Base-by-base conservation (phyloP, 2,113 vertebrate genomes). In the Brienomyrus brachyistius region DNA sequence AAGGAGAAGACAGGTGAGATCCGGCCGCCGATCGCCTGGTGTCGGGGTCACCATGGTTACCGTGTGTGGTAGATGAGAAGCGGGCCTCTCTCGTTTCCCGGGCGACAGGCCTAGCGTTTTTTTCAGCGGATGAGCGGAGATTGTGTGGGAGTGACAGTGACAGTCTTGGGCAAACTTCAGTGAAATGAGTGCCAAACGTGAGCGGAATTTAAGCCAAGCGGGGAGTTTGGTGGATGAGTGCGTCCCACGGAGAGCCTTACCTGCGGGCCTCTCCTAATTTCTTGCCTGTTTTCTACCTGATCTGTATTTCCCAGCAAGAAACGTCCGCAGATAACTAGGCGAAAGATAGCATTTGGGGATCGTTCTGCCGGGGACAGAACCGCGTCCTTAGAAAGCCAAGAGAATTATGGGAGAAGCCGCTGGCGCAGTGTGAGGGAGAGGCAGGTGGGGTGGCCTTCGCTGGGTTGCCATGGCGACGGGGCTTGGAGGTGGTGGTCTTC, bases 1-100 rank as follows among this genome's bases (percentile, higher is more conserved):
- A 98, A 98, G 95, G 97, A 97, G 92, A 98, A 97, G 94, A 97
- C 97, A 92, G 97, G 97, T 98, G 91, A 92, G 97, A 4, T 2
- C 91, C 84, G 87, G 35, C 82, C 4, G 45, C 45, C 50, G 48
- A 35, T 54, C 31, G 31, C 48, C 85, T 87, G 51, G 27, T 40
- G 50, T 51, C 50, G 2, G 31, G 85, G 85, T 87, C 85, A 40
- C 85, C 85, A 87, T 87, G 85, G 85, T 87, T 87, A 87, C 85
- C 19, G n/a, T 35, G 48, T 17, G 48, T 48, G n/a, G 84, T 27
- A n/a, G 84, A 87, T 50, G n/a, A n/a, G 51, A 27, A 87, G 51
- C 48, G 85, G 85, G 50, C n/a, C 51, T 13, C 27, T 47, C 51
- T 87, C 48, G 85, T 54, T 87, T 87, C 85, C 85, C 31, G 27